Evolutionary conservation across 2,113 vertebrate species (phyloP).

Genomic region (Ahaetulla prasina): DNA sequence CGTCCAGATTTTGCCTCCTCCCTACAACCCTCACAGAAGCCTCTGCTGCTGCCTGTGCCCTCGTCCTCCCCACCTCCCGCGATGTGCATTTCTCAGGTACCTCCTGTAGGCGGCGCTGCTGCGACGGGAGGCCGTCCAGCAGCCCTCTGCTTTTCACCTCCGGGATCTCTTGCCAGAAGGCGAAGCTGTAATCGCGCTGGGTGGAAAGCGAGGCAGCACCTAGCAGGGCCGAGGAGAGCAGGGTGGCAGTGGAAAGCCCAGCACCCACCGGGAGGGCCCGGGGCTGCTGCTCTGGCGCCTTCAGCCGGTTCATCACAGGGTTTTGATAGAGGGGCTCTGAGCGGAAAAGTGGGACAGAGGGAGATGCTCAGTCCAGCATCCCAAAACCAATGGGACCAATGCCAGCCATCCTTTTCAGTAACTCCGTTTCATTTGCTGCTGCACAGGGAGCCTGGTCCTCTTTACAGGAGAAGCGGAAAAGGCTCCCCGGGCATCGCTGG

Average conservation of each 20-base stretch:
- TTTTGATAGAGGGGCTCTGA: conserved; percentile 75
- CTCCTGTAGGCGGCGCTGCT: conserved; percentile 72
- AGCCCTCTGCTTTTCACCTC: conserved; percentile 68
- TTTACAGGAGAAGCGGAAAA: neutral
- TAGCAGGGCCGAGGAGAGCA: conserved; percentile 28
- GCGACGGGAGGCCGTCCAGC: conserved; percentile 47
- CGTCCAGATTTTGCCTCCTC: neutral
- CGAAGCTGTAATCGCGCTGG: conserved; percentile 45
- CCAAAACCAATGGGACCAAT: neutral
- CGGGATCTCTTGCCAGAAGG: conserved; percentile 72
- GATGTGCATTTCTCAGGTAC: conserved; percentile 34
- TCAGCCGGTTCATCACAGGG: conserved; percentile 56
- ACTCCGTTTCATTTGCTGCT: no score
- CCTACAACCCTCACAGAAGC: neutral
- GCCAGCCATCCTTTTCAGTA: neutral
- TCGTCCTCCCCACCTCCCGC: neutral
- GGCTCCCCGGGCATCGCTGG: neutral
- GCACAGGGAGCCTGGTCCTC: neutral
- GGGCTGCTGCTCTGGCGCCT: conserved; percentile 36
- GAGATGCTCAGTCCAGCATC: neutral
- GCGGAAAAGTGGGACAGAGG: neutral
- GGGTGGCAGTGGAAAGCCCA: conserved; percentile 22
- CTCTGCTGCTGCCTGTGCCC: neutral
- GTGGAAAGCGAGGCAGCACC: neutral
- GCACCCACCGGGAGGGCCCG: conserved; percentile 23